Evolutionary conservation across 2,113 vertebrate species (phyloP), one percentile per base, ranked within the genome.

Genomic region (Sciurus niger): DNA sequence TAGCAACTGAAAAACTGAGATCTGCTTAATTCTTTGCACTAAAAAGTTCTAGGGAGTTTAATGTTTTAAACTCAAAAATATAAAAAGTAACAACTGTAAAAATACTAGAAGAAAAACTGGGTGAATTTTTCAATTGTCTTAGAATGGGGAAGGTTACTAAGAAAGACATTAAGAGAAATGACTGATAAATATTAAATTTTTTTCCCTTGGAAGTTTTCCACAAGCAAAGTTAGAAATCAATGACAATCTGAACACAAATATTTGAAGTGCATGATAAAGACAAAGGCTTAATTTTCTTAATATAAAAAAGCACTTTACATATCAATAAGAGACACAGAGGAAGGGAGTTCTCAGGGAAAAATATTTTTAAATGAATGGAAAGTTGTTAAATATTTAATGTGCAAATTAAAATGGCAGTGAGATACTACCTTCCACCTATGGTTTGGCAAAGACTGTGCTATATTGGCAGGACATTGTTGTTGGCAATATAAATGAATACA

Each of bases 141-240:
- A 73, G 32, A 40, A 79, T 89, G 53, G 34, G 14, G 32, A 79
- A 74, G 3, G 2, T 80, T 79, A 9, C 17, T 87, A 76, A 82
- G 13, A 43, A 70, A 63, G 34, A 77, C 20, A 51, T 63, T 78
- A 43, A 43, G 14, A 83, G 16, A 70, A 84, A 72, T 37, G 22
- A 77, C 32, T 32, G 43, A 65, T 25, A 72, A 72, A 84, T 89
- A 63, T 51, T 43, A 65, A 53, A 78, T 32, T 40, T 85, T 72
- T 73, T 91, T 80, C 73, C 53, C 53, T n/a, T 73, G 83, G n/a
- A 74, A 70, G 24, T 90, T 6, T 73, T 65, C 80, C 17, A 37
- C 55, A 86, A 86, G 53, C 58, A 80, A 85, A 93, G 65, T 67
- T 89, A 48, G 65, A 84, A 74, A 48, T 77, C 78, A 89, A 68